phyloP scores from a whole-genome alignment of 2,113 vertebrate genomes.

The Pluvianellus socialis region DNA sequence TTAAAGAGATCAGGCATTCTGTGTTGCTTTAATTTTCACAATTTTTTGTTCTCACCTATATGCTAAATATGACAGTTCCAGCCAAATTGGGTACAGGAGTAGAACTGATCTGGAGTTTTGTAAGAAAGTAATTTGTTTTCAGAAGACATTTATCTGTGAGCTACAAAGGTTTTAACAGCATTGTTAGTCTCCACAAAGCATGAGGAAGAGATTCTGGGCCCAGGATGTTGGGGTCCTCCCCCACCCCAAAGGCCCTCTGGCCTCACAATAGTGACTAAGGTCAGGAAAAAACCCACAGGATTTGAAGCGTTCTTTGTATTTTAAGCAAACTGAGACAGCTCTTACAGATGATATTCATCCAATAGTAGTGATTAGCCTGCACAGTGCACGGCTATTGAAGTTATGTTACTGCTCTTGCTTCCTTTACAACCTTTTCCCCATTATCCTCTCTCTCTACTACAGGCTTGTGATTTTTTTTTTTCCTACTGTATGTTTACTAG shows the following conservation, averaged over 20 bases:
- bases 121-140: not conserved
- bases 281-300: not conserved
- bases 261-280: not conserved
- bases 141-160: not conserved
- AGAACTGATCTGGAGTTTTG: not conserved
- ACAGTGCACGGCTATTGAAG: not conserved
- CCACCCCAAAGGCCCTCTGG: not conserved
- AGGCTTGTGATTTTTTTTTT: not conserved
- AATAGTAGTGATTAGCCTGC: not conserved
- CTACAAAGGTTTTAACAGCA: not conserved
- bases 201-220: not conserved
- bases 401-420: not conserved
- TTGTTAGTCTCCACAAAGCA: not conserved
- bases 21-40: not conserved
- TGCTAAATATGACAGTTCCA: not conserved
- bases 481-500: slow-evolving; percentile 5
- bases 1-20: not conserved
- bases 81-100: not conserved
- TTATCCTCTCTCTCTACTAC: not conserved
- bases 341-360: not conserved
- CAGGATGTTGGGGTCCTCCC: not conserved
- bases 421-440: not conserved
- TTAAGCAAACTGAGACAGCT: not conserved
- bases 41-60: not conserved
- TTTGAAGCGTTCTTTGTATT: not conserved